Evolutionary conservation across 2,888 invertebrate species (phyloP), one percentile per base, ranked within the genome.

Genomic region (Platerodrilus igneus): DNA sequence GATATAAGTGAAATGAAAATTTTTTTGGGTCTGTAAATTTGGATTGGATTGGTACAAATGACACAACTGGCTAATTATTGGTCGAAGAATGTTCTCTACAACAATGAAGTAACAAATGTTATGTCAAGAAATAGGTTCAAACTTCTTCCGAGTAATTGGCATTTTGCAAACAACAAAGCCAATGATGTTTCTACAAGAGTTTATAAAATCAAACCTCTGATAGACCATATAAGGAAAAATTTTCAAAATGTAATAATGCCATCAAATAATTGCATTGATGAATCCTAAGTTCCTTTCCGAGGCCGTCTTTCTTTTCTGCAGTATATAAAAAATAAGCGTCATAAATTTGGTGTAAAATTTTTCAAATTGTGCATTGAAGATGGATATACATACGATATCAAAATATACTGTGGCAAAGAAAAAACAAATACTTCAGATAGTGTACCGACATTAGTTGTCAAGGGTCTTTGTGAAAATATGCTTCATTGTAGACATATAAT

Each of bases 231-330:
- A 10, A 45, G 41, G 13, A 27, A 45, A 8, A 49, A 48, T 29
- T 53, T 53, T 40, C 33, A 53, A 45, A 33, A 38, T 18, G 40
- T 44, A 25, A 41, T 38, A 41, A 31, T 38, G 13, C 50, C 54
- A n/a, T n/a, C n/a, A n/a, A n/a, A n/a, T n/a, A n/a, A n/a, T n/a
- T 54, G 47, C 45, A 55, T 57, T 14, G 58, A 52, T 31, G 53
- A 52, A 35, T 52, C 48, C n/a, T 41, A 48, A 34, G 40, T 52
- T 35, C 49, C 52, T 18, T 59, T 58, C 51, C 42, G 52, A 36
- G 58, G 59, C 6, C 34, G 58, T 14, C 44, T 57, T 2, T 35
- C 31, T 26, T 52, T 54, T 33, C 31, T 26, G 26, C 48, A 51
- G 22, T 50, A 50, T 19, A 50, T 53, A n/a, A 45, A 31, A 13